Evolutionary conservation across 2,888 invertebrate genomes (phyloP).

Genomic region (Selenia dentaria): DNA sequence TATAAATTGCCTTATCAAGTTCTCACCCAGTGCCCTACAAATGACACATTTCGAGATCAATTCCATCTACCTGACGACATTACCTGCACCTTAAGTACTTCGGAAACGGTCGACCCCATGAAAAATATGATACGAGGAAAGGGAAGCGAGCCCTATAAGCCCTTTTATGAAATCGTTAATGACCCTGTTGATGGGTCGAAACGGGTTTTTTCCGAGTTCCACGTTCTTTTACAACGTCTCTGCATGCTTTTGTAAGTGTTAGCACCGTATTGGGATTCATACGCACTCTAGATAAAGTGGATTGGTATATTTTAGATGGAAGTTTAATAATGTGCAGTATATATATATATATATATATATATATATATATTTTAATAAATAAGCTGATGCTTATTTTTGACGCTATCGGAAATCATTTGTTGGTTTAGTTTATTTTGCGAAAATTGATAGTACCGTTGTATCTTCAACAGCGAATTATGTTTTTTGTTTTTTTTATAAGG

Average conservation of each 20-base stretch:
- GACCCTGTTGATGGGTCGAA: conserved; percentile 64
- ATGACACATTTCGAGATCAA: conserved; percentile 22
- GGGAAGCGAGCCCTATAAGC: conserved; percentile 70
- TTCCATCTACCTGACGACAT: conserved; percentile 24
- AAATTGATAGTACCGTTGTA: no score
- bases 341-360: no score
- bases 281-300: conserved; percentile 17
- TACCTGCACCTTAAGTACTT: conserved; percentile 52
- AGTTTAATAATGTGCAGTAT: no score
- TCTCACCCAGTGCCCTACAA: conserved; percentile 16
- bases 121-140: conserved; percentile 72
- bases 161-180: conserved; percentile 79
- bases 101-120: conserved; percentile 68
- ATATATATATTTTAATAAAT: no score
- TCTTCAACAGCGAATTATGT: no score
- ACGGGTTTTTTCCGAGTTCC: conserved; percentile 59
- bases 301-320: conserved; percentile 15
- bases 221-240: conserved; percentile 52
- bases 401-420: no score
- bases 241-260: conserved; percentile 52
- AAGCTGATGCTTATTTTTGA: no score
- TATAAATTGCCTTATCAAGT: conserved; percentile 5
- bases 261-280: conserved; percentile 28
- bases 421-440: no score
- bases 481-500: no score